These are phyloP conservation scores for Drosophila miranda DNA, from an alignment of 1,140 invertebrate species.

Conservation along the genomic window DNA sequence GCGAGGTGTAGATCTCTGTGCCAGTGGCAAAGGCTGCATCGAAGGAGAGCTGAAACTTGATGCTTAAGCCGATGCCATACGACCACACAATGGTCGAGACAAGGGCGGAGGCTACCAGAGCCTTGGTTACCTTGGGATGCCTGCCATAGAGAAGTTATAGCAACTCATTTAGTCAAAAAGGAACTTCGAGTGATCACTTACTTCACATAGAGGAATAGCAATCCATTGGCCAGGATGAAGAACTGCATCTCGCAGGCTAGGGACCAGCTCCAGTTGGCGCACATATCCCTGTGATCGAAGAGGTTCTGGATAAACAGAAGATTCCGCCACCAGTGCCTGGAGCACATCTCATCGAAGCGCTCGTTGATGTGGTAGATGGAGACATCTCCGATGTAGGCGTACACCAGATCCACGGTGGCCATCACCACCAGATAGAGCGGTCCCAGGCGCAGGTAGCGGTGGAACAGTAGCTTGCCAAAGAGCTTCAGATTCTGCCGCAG, in stretches of 20 bases:
- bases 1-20: constrained; percentile 79
- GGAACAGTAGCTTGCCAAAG: constrained; percentile 74
- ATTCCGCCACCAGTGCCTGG: constrained; percentile 86
- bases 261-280: constrained; percentile 92
- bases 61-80: constrained; percentile 59
- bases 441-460: constrained; percentile 82
- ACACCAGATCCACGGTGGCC: constrained; percentile 83
- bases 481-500: constrained; percentile 61
- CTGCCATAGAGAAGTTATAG: constrained; percentile 23
- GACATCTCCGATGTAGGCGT: constrained; percentile 82
- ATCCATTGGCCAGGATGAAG: constrained; percentile 84
- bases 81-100: constrained; percentile 63
- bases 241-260: constrained; percentile 92
- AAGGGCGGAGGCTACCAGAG: constrained; percentile 43
- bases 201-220: constrained; percentile 84
- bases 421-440: constrained; percentile 84
- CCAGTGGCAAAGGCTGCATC: constrained; percentile 76
- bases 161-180: not conserved
- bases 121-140: constrained; percentile 63
- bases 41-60: constrained; percentile 75
- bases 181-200: constrained; percentile 50
- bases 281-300: constrained; percentile 84
- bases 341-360: constrained; percentile 83
- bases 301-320: constrained; percentile 86
- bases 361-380: constrained; percentile 84